Evolutionary conservation across 2,888 invertebrate genomes (phyloP).

Genomic region (Tigriopus californicus): DNA sequence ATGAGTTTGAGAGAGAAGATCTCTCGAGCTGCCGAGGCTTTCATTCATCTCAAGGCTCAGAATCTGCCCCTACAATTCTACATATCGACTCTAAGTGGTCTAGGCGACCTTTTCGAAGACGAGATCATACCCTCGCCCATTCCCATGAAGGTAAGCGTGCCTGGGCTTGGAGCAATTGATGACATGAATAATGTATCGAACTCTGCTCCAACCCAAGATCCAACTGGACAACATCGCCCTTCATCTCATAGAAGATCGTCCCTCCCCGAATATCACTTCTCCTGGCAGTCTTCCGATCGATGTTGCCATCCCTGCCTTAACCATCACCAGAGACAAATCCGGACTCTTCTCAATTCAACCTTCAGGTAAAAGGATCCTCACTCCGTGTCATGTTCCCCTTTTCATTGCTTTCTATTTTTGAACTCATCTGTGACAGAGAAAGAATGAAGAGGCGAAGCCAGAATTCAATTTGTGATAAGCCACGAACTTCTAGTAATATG

Average conservation of each 20-base stretch:
- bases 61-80: constrained; percentile 35
- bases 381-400: too few relatives aligned
- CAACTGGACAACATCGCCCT: constrained; percentile 52
- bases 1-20: constrained; percentile 20
- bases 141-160: constrained; percentile 56
- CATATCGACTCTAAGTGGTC: constrained; percentile 60
- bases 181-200: background rate
- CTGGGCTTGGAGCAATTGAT: background rate
- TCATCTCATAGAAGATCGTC: constrained; percentile 62
- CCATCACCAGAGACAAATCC: constrained; percentile 46
- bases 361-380: background rate
- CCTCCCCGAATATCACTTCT: constrained; percentile 55
- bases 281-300: constrained; percentile 63
- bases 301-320: constrained; percentile 44
- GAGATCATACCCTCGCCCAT: constrained; percentile 60
- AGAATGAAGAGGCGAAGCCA: too few relatives aligned
- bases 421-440: too few relatives aligned
- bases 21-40: constrained; percentile 23
- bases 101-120: constrained; percentile 68
- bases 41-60: constrained; percentile 21
- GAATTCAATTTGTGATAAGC: too few relatives aligned
- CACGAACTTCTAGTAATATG: too few relatives aligned
- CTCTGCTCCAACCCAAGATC: constrained; percentile 33
- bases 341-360: constrained; percentile 39
- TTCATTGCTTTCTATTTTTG: too few relatives aligned